A percentile compares a stretch with the other conserved stretches of the same genome.
Conservation (phyloP, 2,113 vertebrate species). For the Tetraodon nigroviridis region DNA sequence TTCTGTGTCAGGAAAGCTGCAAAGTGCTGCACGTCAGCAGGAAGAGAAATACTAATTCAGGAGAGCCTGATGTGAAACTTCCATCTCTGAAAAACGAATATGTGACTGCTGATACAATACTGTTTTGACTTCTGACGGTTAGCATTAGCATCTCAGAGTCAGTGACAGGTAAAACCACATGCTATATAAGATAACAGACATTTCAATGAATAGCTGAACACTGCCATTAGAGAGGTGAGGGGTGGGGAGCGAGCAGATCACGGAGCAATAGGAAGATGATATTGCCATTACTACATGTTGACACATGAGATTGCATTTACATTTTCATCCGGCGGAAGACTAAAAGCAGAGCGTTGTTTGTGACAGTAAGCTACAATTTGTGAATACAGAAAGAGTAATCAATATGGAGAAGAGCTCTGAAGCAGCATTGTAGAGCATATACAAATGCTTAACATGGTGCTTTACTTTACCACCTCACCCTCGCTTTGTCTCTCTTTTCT, state of each 20-base stretch:
- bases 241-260: constrained; percentile 62
- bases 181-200: constrained; percentile 65
- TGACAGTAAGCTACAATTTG: constrained; percentile 40
- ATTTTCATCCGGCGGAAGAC: constrained; percentile 59
- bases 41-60: constrained; percentile 47
- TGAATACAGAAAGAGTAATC: constrained; percentile 56
- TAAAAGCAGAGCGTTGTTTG: constrained; percentile 56
- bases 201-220: constrained; percentile 75
- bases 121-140: constrained; percentile 46
- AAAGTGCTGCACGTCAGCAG: background rate
- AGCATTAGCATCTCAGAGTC: constrained; percentile 26
- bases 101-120: constrained; percentile 50
- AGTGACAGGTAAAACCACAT: constrained; percentile 70
- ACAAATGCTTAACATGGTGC: constrained; percentile 18
- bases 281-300: constrained; percentile 66
- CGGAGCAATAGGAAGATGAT: constrained; percentile 65
- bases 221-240: constrained; percentile 61
- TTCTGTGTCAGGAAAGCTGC: background rate
- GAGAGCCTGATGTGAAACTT: constrained; percentile 30
- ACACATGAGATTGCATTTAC: constrained; percentile 71
- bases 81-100: constrained; percentile 27
- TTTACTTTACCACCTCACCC: constrained; percentile 8
- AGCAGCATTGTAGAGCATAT: constrained; percentile 48
- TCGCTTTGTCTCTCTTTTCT: constrained; percentile 49
- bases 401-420: constrained; percentile 43